Evolutionary conservation across 2,888 invertebrate species (phyloP).

Genomic region (Chrysotoxum bicinctum): DNA sequence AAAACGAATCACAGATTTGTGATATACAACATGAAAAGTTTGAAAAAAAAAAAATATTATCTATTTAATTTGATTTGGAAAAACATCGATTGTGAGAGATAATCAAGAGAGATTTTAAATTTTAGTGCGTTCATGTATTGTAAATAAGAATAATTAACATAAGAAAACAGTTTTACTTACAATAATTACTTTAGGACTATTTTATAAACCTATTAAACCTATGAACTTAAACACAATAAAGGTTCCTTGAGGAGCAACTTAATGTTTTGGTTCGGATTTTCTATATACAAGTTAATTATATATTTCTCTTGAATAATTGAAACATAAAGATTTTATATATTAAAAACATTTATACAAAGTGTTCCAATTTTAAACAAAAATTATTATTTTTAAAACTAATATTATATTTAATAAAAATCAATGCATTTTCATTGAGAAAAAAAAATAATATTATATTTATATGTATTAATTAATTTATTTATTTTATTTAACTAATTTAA

Average conservation of each 20-base stretch:
- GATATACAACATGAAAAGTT: constrained; percentile 32
- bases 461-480: too few relatives aligned
- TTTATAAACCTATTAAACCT: neutral
- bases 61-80: neutral
- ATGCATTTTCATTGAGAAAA: too few relatives aligned
- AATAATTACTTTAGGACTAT: neutral
- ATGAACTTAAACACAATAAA: neutral
- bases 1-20: constrained; percentile 44
- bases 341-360: too few relatives aligned
- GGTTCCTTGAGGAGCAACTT: neutral
- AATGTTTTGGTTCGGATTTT: neutral
- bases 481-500: too few relatives aligned
- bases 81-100: constrained; percentile 15
- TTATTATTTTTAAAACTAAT: too few relatives aligned
- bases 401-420: too few relatives aligned
- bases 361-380: too few relatives aligned
- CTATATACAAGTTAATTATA: neutral
- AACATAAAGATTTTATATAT: too few relatives aligned
- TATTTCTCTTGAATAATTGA: too few relatives aligned
- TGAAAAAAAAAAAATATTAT: neutral
- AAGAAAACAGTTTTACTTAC: neutral
- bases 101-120: neutral
- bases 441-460: too few relatives aligned
- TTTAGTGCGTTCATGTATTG: neutral
- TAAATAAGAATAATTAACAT: neutral